Percentiles rank a stretch among this genome's conserved stretches.
These are phyloP conservation scores for Chymomyza caudatula DNA, from an alignment of 2,888 invertebrate species.

Conservation along the genomic window DNA sequence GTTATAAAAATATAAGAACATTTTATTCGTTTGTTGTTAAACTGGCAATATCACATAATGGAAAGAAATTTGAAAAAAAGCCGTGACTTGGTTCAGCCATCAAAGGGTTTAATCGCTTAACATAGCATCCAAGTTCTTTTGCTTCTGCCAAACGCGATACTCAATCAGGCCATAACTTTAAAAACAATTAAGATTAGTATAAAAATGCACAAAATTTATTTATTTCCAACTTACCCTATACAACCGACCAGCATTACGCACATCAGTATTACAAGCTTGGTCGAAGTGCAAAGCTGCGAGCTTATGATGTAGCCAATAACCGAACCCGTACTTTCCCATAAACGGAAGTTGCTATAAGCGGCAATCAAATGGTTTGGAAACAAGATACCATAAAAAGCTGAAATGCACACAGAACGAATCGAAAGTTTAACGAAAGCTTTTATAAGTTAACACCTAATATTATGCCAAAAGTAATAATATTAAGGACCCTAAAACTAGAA, in stretches of 20 bases:
- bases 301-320: constrained; percentile 90
- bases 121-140: constrained; percentile 64
- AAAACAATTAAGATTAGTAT: background rate
- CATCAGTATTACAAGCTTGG: constrained; percentile 85
- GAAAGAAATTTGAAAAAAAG: background rate
- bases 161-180: constrained; percentile 75
- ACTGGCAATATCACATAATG: constrained; percentile 47
- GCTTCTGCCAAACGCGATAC: constrained; percentile 66
- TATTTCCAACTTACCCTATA: constrained; percentile 81
- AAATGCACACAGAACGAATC: background rate
- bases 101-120: constrained; percentile 46
- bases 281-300: constrained; percentile 85
- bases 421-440: background rate
- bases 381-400: constrained; percentile 90
- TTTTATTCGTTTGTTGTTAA: background rate
- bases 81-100: background rate
- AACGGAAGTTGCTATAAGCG: constrained; percentile 93
- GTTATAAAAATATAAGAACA: background rate
- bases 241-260: constrained; percentile 85
- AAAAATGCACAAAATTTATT: background rate
- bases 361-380: constrained; percentile 92
- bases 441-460: too few relatives aligned
- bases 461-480: too few relatives aligned
- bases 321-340: constrained; percentile 95
- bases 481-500: too few relatives aligned